These are phyloP conservation scores for Mythimna impura DNA, from an alignment of 2,888 invertebrate species.

Conservation along the genomic window DNA sequence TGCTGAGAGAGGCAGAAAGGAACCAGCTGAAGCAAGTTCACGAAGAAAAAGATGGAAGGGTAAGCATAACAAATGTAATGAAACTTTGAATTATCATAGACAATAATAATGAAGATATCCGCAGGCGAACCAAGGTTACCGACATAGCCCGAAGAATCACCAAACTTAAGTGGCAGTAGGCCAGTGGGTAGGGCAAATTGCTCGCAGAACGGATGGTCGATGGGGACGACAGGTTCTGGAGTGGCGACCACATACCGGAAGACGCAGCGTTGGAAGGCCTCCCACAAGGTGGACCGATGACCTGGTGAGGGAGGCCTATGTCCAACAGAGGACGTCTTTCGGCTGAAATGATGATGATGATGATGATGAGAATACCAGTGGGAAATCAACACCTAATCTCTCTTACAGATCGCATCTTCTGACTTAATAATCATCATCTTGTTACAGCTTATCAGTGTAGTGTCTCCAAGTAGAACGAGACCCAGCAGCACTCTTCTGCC, in stretches of 20 bases:
- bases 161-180: no score
- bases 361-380: neutral
- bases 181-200: no score
- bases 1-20: conserved; percentile 84
- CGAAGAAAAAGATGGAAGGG: conserved; percentile 86
- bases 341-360: neutral
- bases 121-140: no score
- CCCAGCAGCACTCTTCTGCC: conserved; percentile 86
- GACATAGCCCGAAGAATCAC: no score
- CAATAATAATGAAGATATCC: neutral
- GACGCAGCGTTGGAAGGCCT: no score
- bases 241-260: no score
- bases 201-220: no score
- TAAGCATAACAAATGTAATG: conserved; percentile 53
- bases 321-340: neutral
- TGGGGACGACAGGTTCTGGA: no score
- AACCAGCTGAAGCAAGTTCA: conserved; percentile 86
- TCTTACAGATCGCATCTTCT: neutral
- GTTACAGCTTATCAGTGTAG: conserved; percentile 86
- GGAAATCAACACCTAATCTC: neutral
- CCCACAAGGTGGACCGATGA: neutral
- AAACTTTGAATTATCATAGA: no score
- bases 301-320: neutral
- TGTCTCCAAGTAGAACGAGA: conserved; percentile 86
- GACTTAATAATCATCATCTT: neutral